Conservation (phyloP, 1,140 invertebrate genomes). For the Bombus pyrosoma region DNA sequence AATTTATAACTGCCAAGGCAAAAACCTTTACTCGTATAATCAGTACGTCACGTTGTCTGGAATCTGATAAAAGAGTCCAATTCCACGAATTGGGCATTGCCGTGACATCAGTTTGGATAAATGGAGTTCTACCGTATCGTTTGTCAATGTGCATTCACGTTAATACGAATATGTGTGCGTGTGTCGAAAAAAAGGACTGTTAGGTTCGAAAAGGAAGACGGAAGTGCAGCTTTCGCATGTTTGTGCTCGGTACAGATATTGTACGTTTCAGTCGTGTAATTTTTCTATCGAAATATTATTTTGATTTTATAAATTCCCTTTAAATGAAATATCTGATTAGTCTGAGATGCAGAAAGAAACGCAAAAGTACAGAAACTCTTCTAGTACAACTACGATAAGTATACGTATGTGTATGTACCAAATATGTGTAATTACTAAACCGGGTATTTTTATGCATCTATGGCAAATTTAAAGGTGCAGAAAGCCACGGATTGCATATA, state of each 20-base stretch:
- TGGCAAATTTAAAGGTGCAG: too few species aligned
- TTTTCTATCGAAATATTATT: not conserved
- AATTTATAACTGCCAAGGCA: too few species aligned
- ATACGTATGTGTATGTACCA: not conserved
- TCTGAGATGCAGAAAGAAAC: not conserved
- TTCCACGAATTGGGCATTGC: too few species aligned
- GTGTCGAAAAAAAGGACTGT: not conserved
- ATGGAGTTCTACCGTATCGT: not conserved
- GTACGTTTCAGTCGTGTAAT: not conserved
- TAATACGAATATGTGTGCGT: not conserved
- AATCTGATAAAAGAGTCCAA: too few species aligned
- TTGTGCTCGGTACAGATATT: not conserved
- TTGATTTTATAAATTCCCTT: not conserved
- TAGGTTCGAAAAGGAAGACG: not conserved
- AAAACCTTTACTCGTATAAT: too few species aligned
- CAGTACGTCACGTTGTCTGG: too few species aligned
- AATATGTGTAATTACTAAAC: not conserved
- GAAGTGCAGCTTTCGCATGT: not conserved
- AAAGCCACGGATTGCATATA: too few species aligned
- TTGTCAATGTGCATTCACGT: not conserved
- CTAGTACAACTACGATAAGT: not conserved
- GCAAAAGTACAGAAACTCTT: not conserved
- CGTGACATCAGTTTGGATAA: too few species aligned
- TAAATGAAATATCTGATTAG: not conserved
- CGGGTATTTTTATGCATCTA: too few species aligned